Evolutionary conservation across 1,140 invertebrate species (phyloP).

Genomic region (Caenorhabditis latens): DNA sequence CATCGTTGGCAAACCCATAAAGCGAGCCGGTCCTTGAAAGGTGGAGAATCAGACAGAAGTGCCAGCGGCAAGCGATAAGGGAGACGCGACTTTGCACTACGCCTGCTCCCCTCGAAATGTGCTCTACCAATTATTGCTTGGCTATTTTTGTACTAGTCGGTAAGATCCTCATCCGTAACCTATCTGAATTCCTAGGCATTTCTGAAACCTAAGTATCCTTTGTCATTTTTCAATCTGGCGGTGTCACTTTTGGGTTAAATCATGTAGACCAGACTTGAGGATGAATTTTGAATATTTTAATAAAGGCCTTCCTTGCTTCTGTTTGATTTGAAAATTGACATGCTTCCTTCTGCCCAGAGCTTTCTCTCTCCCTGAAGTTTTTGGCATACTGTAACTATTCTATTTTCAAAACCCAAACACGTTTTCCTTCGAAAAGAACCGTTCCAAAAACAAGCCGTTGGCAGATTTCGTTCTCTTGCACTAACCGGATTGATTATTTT

Average conservation of each 20-base stretch:
- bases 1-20: constrained; percentile 51
- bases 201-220: not conserved
- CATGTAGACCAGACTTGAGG: too few relatives aligned
- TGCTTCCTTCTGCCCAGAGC: too few relatives aligned
- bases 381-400: not conserved
- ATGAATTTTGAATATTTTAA: too few relatives aligned
- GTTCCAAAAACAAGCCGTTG: not conserved
- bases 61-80: constrained; percentile 45
- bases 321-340: too few relatives aligned
- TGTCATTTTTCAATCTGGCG: not conserved
- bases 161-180: constrained; percentile 19
- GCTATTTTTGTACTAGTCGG: constrained; percentile 51
- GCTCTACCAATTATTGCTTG: constrained; percentile 37
- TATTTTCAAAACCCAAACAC: not conserved
- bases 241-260: too few relatives aligned
- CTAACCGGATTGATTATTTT: constrained; percentile 40
- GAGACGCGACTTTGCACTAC: constrained; percentile 52
- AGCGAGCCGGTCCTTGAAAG: constrained; percentile 37
- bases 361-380: too few relatives aligned
- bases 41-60: constrained; percentile 52
- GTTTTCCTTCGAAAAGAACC: not conserved
- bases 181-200: too few relatives aligned
- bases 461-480: not conserved
- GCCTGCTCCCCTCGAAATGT: constrained; percentile 54
- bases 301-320: too few relatives aligned